Evolutionary conservation across 1,140 invertebrate genomes (phyloP).

Genomic region (Phymorhynchus buccinoides): DNA sequence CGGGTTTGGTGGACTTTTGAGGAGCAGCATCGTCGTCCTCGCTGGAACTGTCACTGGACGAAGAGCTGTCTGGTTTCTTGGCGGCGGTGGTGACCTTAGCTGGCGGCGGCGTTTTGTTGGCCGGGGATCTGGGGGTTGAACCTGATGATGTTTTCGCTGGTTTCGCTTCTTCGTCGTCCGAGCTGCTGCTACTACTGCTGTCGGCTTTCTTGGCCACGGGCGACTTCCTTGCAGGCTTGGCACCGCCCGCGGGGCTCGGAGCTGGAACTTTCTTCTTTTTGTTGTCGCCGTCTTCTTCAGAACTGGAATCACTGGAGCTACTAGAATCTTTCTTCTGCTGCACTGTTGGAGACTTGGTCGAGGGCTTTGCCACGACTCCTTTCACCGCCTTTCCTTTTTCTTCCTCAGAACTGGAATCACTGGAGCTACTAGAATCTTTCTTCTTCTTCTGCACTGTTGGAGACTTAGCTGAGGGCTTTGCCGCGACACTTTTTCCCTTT

Average conservation of each 20-base stretch:
- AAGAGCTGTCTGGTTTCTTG: conserved; percentile 24
- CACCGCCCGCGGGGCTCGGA: neutral
- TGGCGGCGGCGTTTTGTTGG: conserved; percentile 23
- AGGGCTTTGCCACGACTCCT: too few species aligned
- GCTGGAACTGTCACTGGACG: conserved; percentile 45
- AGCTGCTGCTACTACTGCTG: conserved; percentile 32
- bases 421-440: neutral
- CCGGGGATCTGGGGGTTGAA: conserved; percentile 25
- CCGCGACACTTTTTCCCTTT: too few species aligned
- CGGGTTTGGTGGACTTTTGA: conserved; percentile 55
- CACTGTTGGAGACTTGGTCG: neutral
- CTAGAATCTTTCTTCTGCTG: conserved; percentile 21
- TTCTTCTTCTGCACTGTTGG: too few species aligned
- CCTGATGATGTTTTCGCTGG: conserved; percentile 31
- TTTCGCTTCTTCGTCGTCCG: conserved; percentile 42
- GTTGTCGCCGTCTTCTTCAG: conserved; percentile 44
- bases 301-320: conserved; percentile 45
- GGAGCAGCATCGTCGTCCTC: conserved; percentile 53
- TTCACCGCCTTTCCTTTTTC: neutral
- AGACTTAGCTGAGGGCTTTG: conserved; percentile 29
- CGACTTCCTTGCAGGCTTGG: conserved; percentile 31
- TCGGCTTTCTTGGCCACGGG: conserved; percentile 15
- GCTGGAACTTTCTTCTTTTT: conserved; percentile 29
- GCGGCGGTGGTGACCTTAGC: neutral
- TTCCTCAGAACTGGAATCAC: neutral